Evolutionary conservation across 1,140 invertebrate species (phyloP), one percentile per base, ranked within the genome.

Genomic region (Ptiloglossa arizonensis): DNA sequence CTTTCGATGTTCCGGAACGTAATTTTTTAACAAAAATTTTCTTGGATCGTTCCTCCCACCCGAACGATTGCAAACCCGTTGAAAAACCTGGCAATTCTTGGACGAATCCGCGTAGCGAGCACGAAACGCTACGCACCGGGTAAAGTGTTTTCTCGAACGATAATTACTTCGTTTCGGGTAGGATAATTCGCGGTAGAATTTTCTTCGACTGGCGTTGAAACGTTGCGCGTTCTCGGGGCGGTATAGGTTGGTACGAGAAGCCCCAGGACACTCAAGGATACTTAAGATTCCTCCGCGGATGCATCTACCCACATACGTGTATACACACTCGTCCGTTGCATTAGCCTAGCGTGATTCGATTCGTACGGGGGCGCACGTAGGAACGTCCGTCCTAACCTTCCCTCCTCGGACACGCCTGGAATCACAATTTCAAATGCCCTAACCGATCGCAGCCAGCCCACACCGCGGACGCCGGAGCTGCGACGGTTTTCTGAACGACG

Each of bases 401-500:
- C 75, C 70, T 83, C 66, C 77, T 57, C 46, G 79, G 83, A 89
- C 88, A 86, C 87, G 89, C 88, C 84, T 90, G 85, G 87, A 89
- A 89, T 90, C 74, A 86, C 87, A 90, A 90, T 89, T 87, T 87
- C 81, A 85, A 87, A 81, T 75, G 64, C 56, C 71, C 73, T 52
- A 68, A 79, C 82, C 52, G 75, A 77, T 85, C 67, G n/a, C 32
- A 19, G 9, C 57, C 50, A 76, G 29, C 38, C 24, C 52, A 41
- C n/a, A 54, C 56, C 4, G 17, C 15, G 5, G 54, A 6, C 38
- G 17, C 17, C 11, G 17, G 32, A 44, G 15, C 22, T 22, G 8
- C 17, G 27, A 15, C 9, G 24, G 32, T 38, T 68, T 68, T 38
- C n/a, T 56, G 35, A 57, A 48, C 29, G 8, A 38, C 15, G 27